A percentile compares a stretch with the other conserved stretches of the same genome.
phyloP scores from a whole-genome alignment of 2,797 vertebrate genomes.

The Pangasius macronema region DNA sequence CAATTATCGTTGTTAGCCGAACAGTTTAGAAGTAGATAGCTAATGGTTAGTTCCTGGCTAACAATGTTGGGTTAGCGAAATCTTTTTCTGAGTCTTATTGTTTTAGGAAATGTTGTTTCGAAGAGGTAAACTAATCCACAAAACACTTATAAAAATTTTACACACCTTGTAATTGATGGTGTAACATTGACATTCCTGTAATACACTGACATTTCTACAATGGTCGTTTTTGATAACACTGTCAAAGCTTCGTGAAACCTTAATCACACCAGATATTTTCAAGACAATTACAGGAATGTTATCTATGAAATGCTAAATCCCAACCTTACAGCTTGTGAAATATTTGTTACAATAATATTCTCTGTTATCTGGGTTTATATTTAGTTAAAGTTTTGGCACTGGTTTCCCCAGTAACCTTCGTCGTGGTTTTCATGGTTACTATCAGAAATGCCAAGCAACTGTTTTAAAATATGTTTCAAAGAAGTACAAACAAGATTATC shows the following conservation, averaged over 20 bases:
- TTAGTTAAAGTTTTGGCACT: not conserved
- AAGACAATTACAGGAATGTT: not conserved
- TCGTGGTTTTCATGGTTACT: not conserved
- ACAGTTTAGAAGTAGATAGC: not conserved
- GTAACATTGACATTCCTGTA: not conserved
- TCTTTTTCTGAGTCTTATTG: not conserved
- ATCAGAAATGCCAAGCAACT: not conserved
- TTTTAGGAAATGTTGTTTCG: not conserved
- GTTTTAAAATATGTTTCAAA: not conserved
- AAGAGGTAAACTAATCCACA: not conserved
- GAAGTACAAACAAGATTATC: not conserved
- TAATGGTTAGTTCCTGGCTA: not conserved
- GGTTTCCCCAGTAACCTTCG: not conserved
- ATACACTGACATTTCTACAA: not conserved
- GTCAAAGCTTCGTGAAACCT: not conserved
- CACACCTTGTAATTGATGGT: no score
- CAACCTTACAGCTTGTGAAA: not conserved
- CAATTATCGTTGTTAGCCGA: not conserved
- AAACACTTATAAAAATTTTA: no score
- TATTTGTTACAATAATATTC: not conserved
- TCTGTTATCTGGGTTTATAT: not conserved
- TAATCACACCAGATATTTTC: not conserved
- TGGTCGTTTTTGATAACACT: not conserved
- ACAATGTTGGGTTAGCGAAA: not conserved
- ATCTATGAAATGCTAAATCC: not conserved